Percentiles rank a stretch among this genome's conserved stretches.
phyloP scores from a whole-genome alignment of 1,140 invertebrate genomes.

The Oryctes rhinoceros region DNA sequence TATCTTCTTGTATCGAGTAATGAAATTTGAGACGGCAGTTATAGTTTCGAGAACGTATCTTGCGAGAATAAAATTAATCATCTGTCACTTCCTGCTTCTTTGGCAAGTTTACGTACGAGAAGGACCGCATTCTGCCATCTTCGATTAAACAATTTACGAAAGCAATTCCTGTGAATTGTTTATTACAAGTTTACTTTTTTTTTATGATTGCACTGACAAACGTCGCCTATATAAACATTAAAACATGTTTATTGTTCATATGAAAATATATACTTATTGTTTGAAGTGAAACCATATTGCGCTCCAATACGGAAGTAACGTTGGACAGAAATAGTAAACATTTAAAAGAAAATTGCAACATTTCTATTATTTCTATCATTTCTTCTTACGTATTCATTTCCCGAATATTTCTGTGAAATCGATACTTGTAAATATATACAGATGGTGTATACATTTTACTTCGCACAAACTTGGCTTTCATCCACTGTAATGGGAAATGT shows the following conservation, averaged over 20 bases:
- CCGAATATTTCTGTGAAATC: too few species aligned
- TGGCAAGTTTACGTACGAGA: background rate
- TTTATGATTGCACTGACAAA: background rate
- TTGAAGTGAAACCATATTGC: too few species aligned
- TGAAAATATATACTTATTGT: too few species aligned
- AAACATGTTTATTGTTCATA: too few species aligned
- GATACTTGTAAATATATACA: background rate
- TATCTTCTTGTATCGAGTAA: background rate
- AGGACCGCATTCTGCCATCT: background rate
- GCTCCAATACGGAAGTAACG: too few species aligned
- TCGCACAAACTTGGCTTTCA: background rate
- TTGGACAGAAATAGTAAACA: too few species aligned
- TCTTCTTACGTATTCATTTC: too few species aligned
- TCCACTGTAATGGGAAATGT: background rate
- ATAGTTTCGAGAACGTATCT: background rate
- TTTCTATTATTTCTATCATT: too few species aligned
- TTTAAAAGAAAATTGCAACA: too few species aligned
- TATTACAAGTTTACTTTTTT: background rate
- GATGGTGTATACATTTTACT: background rate
- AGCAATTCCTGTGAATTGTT: background rate
- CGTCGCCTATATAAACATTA: background rate
- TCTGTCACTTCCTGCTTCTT: slow-evolving; percentile 15
- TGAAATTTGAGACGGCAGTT: slow-evolving; percentile 12
- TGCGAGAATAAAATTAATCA: slow-evolving; percentile 31
- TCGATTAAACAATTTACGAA: background rate